Conservation (phyloP, 64 coral and sea anemone species). For the Anthopleura sola region DNA sequence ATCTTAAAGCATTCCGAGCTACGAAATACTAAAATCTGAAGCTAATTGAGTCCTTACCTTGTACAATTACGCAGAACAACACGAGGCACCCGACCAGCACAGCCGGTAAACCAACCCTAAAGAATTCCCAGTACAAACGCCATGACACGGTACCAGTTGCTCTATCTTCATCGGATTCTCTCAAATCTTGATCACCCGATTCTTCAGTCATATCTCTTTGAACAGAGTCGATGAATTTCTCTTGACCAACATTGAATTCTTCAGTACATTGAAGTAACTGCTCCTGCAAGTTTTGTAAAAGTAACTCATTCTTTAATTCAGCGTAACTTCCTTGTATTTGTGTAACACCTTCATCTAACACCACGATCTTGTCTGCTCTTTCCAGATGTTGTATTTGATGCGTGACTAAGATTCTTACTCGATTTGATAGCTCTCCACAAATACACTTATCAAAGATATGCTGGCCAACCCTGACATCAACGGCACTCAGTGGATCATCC, state of each 20-base stretch:
- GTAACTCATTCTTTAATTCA: neutral
- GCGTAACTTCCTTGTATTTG: neutral
- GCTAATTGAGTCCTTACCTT: neutral
- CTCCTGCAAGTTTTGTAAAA: neutral
- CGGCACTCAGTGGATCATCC: conserved; percentile 48
- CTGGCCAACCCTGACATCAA: conserved; percentile 38
- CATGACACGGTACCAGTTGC: conserved; percentile 27
- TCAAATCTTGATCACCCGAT: neutral
- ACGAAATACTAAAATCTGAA: too few species aligned
- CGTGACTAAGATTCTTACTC: conserved; percentile 13
- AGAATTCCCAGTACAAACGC: conserved; percentile 50
- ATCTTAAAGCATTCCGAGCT: too few species aligned
- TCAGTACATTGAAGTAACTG: too few species aligned
- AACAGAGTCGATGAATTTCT: neutral
- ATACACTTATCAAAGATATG: conserved; percentile 34
- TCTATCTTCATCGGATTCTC: conserved; percentile 10
- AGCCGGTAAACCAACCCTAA: conserved; percentile 32
- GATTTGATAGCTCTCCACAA: conserved; percentile 13
- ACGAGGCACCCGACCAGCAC: neutral
- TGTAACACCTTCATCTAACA: neutral
- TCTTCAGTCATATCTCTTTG: neutral
- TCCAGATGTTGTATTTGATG: conserved; percentile 16
- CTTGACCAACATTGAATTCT: too few species aligned
- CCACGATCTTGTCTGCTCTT: neutral
- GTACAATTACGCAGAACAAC: neutral